Conservation (phyloP, 2,797 vertebrate species). For the Chelmon rostratus region DNA sequence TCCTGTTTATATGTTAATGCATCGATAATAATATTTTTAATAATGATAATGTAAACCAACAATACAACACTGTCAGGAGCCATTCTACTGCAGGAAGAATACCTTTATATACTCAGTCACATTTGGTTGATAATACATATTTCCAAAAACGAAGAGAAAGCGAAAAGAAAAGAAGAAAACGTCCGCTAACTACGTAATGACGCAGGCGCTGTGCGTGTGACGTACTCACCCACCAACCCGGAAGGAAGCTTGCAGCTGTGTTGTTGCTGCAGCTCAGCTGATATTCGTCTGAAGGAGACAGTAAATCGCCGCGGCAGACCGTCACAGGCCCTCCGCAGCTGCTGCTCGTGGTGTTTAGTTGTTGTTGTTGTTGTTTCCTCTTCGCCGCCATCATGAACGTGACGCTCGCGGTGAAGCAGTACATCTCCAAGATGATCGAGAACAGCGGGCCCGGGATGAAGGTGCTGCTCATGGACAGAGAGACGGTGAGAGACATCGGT, state of each 20-base stretch:
- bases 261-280: slow-evolving; percentile 34
- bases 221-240: slow-evolving; percentile 54
- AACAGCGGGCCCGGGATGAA: slow-evolving; percentile 97
- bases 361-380: background rate
- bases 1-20: no score
- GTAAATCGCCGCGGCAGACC: rapidly evolving
- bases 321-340: background rate
- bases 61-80: no score
- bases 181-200: background rate
- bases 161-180: no score
- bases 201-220: slow-evolving; percentile 1
- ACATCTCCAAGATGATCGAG: slow-evolving; percentile 96
- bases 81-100: no score
- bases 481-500: slow-evolving; percentile 95
- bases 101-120: no score
- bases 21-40: no score
- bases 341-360: background rate
- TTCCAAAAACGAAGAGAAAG: no score
- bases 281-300: background rate
- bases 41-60: no score
- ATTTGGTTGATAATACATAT: no score
- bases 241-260: slow-evolving; percentile 46
- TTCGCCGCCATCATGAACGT: slow-evolving; percentile 90
- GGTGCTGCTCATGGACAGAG: slow-evolving; percentile 95
- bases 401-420: slow-evolving; percentile 95